A percentile compares a stretch with the other conserved stretches of the same genome.
phyloP scores from a whole-genome alignment of 1,140 invertebrate species.

The Drosophila pandora region DNA sequence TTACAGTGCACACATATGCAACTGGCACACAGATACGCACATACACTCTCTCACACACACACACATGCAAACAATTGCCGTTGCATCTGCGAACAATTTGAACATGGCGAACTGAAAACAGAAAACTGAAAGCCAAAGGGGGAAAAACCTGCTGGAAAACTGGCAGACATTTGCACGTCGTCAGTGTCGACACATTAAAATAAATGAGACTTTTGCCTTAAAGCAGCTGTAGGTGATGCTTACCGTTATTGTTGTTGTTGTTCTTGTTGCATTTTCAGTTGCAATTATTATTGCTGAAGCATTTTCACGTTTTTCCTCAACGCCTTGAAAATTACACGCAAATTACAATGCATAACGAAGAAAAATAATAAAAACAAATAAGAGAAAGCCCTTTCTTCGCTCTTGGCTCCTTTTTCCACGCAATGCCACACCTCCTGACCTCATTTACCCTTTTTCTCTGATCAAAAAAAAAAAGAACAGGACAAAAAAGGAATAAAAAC shows the following conservation, averaged over 20 bases:
- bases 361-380: slow-evolving; percentile 25
- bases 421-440: background rate
- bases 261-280: slow-evolving; percentile 32
- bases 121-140: slow-evolving; percentile 38
- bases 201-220: slow-evolving; percentile 78
- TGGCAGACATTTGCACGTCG: slow-evolving; percentile 78
- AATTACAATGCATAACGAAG: slow-evolving; percentile 75
- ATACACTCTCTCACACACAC: background rate
- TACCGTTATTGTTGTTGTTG: slow-evolving; percentile 23
- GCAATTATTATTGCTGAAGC: slow-evolving; percentile 35
- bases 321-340: slow-evolving; percentile 74
- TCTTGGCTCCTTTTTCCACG: slow-evolving; percentile 28
- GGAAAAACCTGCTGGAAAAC: slow-evolving; percentile 66
- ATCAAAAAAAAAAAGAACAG: background rate
- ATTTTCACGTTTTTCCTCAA: slow-evolving; percentile 66
- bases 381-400: slow-evolving; percentile 15
- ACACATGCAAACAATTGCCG: slow-evolving; percentile 29
- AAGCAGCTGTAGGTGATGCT: slow-evolving; percentile 43
- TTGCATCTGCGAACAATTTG: slow-evolving; percentile 66
- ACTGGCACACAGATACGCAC: background rate
- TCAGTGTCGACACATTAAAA: slow-evolving; percentile 79
- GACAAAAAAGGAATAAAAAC: background rate
- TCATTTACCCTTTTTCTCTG: slow-evolving; percentile 18
- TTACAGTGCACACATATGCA: slow-evolving; percentile 50
- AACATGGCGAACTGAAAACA: slow-evolving; percentile 34